phyloP scores from a whole-genome alignment of 1,140 invertebrate species.

The Xylocopa sonorina region DNA sequence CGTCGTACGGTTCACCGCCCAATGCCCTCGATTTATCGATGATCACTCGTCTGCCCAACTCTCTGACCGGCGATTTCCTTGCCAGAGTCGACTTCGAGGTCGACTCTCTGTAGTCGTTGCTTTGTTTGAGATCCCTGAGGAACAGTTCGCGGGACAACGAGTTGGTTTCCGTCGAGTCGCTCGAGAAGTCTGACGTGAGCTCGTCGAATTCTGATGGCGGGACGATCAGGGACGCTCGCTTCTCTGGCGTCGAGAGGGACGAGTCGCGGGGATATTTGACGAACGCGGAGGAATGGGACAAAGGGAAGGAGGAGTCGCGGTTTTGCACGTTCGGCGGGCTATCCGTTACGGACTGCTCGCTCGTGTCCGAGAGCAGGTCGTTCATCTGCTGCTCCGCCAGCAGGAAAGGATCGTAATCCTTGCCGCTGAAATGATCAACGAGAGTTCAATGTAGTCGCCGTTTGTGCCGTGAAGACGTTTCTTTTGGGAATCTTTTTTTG shows the following conservation, averaged over 20 bases:
- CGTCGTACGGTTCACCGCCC: conserved; percentile 53
- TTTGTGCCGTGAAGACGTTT: neutral
- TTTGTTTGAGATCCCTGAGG: conserved; percentile 32
- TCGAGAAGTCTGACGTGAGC: conserved; percentile 70
- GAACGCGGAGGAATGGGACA: conserved; percentile 80
- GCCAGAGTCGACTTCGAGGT: neutral
- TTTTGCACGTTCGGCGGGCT: conserved; percentile 47
- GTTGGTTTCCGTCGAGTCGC: conserved; percentile 76
- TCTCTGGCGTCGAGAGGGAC: conserved; percentile 20
- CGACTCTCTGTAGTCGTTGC: neutral
- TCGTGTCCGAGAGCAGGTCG: conserved; percentile 83
- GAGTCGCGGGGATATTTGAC: conserved; percentile 70
- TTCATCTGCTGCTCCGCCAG: conserved; percentile 87
- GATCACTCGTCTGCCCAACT: conserved; percentile 72
- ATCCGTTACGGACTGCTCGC: conserved; percentile 71
- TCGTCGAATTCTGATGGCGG: conserved; percentile 80
- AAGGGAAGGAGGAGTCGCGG: conserved; percentile 62
- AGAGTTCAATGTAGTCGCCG: neutral
- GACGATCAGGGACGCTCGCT: conserved; percentile 77
- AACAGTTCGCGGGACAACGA: conserved; percentile 67
- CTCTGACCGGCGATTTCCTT: conserved; percentile 49
- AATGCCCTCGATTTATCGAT: conserved; percentile 75
- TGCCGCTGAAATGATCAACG: conserved; percentile 74
- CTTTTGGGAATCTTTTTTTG: neutral
- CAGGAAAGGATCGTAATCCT: conserved; percentile 86